Conservation (phyloP, 2,888 invertebrate species). For the Cataglyphis rosenhaueri region DNA sequence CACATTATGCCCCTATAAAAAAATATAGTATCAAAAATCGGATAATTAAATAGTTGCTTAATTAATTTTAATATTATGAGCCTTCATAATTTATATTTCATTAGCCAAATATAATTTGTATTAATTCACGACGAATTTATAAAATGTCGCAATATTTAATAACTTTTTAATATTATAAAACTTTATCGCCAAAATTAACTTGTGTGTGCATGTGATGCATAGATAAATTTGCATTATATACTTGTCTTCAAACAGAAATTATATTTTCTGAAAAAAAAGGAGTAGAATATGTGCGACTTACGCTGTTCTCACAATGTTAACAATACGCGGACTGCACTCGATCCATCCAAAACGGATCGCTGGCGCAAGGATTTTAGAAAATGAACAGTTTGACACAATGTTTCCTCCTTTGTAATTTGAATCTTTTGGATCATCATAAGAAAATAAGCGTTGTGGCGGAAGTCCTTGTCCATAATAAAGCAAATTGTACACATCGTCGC, state of each 20-base stretch:
- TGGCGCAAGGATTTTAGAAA: slow-evolving; percentile 89
- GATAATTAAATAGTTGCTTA: background rate
- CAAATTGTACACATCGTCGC: slow-evolving; percentile 89
- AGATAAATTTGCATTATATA: background rate
- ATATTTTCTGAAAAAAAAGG: background rate
- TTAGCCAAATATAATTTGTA: background rate
- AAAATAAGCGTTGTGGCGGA: slow-evolving; percentile 86
- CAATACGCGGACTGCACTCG: slow-evolving; percentile 86
- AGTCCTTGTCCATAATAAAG: slow-evolving; percentile 85
- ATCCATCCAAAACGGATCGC: slow-evolving; percentile 89
- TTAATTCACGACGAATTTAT: background rate
- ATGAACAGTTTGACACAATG: slow-evolving; percentile 89
- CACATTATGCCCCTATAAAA: slow-evolving; percentile 85
- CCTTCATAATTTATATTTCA: background rate
- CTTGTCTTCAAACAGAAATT: background rate
- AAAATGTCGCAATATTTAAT: background rate
- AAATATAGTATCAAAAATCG: slow-evolving; percentile 3
- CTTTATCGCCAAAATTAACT: background rate
- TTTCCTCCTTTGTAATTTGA: slow-evolving; percentile 86
- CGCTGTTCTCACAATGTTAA: slow-evolving; percentile 83
- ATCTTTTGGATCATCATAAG: slow-evolving; percentile 86
- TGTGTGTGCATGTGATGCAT: background rate
- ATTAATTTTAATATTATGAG: background rate
- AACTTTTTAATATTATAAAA: background rate
- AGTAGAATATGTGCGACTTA: slow-evolving; percentile 71